Conservation (phyloP, 2,888 invertebrate genomes). For the Dolichomitus sp. region DNA sequence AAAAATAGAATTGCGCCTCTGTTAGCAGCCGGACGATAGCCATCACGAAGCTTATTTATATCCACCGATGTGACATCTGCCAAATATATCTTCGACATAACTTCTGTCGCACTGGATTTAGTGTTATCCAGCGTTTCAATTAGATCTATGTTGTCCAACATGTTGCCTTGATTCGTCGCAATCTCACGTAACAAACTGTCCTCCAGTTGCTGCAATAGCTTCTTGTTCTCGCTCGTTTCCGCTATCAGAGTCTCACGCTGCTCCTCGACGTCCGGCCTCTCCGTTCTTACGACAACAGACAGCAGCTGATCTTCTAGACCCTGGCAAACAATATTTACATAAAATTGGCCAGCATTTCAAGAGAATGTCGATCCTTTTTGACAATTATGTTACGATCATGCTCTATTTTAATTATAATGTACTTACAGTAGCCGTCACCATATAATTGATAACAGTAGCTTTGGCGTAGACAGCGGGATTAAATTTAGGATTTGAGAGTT, state of each 20-base stretch:
- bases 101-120: constrained; percentile 95
- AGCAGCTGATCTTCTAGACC: constrained; percentile 96
- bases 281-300: constrained; percentile 95
- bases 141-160: constrained; percentile 96
- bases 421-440: constrained; percentile 92
- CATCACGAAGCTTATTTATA: constrained; percentile 94
- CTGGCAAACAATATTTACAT: constrained; percentile 82
- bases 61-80: constrained; percentile 92
- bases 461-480: constrained; percentile 95
- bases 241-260: constrained; percentile 93
- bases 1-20: constrained; percentile 97
- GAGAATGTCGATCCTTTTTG: neutral
- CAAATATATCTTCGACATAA: constrained; percentile 91
- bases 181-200: constrained; percentile 94
- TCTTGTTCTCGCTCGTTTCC: constrained; percentile 95
- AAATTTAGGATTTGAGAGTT: constrained; percentile 95
- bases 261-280: constrained; percentile 95
- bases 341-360: neutral
- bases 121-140: constrained; percentile 95
- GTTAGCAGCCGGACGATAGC: constrained; percentile 94
- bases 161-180: constrained; percentile 95
- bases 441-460: constrained; percentile 96
- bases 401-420: neutral
- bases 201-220: constrained; percentile 93
- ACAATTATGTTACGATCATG: neutral